phyloP scores from a whole-genome alignment of 2,888 invertebrate species.

The Mallateleia sp. region DNA sequence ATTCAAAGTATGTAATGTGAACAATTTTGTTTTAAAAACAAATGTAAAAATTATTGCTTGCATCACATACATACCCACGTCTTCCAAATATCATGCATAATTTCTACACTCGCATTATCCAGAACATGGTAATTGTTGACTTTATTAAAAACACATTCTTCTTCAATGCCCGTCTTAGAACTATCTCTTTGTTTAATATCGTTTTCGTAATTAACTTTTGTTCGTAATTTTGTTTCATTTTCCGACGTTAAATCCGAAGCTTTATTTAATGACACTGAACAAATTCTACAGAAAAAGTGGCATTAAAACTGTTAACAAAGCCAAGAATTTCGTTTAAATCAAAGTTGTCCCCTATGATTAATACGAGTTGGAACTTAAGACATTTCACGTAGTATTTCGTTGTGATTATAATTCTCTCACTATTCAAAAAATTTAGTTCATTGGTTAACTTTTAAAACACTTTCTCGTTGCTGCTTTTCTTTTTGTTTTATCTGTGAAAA shows the following conservation, averaged over 20 bases:
- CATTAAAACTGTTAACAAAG: constrained; percentile 17
- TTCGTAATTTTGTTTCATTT: constrained; percentile 24
- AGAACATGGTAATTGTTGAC: constrained; percentile 36
- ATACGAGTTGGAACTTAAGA: constrained; percentile 26
- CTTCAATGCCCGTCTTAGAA: constrained; percentile 41
- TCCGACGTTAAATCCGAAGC: constrained; percentile 5
- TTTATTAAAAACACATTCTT: constrained; percentile 28
- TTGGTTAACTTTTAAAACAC: constrained; percentile 33
- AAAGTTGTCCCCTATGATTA: not conserved
- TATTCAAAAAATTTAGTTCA: constrained; percentile 34
- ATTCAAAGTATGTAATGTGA: constrained; percentile 33
- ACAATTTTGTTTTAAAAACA: constrained; percentile 38
- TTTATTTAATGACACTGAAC: not conserved
- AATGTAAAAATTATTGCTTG: constrained; percentile 16
- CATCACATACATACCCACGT: constrained; percentile 31
- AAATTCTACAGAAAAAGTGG: constrained; percentile 36
- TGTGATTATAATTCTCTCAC: constrained; percentile 22
- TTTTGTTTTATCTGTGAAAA: constrained; percentile 15
- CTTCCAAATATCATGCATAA: constrained; percentile 56
- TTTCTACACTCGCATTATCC: constrained; percentile 28
- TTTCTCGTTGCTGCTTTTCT: constrained; percentile 18
- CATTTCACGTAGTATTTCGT: not conserved
- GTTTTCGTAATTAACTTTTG: constrained; percentile 11
- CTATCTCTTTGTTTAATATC: constrained; percentile 18
- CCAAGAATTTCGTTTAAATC: constrained; percentile 4